Evolutionary conservation across 2,113 vertebrate species (phyloP), one percentile per base, ranked within the genome.

Genomic region (Zosterops japonicus): DNA sequence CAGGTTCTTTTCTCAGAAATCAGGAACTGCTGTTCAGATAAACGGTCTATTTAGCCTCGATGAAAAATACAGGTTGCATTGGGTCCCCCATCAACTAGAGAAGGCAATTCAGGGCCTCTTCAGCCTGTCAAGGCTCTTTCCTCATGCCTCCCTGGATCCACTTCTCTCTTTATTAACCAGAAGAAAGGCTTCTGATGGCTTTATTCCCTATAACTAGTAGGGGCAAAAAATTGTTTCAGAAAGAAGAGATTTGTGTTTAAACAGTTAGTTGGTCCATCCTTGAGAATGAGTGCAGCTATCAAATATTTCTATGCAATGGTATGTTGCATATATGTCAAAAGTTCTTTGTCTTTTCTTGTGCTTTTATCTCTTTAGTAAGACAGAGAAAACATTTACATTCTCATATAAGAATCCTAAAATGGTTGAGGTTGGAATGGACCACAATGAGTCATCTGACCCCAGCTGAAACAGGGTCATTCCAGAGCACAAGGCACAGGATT

Each of bases 41-140:
- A 79, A 44, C 9, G 5, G 50, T 57, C 72, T 53, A 35, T 15
- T 68, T 39, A 28, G 2, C 42, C 61, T 11, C 1, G 2, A 25
- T 77, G 60, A 77, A 49, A 63, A 89, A 61, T 15, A 19, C 2
- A 27, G 20, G 3, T 79, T 21, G 2, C 39, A 20, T 28, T 59
- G 17, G 41, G 7, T 16, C 22, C 1, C 3, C 10, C 11, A 25
- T 47, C 14, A 76, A 13, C 11, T 7, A 27, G 3, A 27, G 3
- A 29, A 31, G 9, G 11, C 8, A 76, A 36, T 22, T 36, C 13
- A 35, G 13, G 7, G 8, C 2, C 4, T 76, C 3, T 12, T 68
- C 0, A 0, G 9, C 5, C 21, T 24, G 1, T 46, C 19, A 25
- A 19, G 17, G 8, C 19, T 86, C 18, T 70, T 85, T 64, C 23